phyloP scores from a whole-genome alignment of 1,140 invertebrate species.

The Solenopsis fugax region DNA sequence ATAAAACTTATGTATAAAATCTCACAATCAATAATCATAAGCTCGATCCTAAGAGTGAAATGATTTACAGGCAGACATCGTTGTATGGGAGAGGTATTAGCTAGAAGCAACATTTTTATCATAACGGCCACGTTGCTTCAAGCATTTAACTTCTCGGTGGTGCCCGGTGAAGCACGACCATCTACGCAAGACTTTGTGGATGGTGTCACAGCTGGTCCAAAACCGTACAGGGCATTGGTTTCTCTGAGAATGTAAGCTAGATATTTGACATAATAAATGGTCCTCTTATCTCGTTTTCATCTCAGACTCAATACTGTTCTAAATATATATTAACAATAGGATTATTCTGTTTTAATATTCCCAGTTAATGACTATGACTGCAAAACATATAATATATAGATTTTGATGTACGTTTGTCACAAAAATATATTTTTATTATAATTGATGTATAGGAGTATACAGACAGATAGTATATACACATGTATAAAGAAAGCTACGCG shows the following conservation, averaged over 20 bases:
- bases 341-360: conserved; percentile 1
- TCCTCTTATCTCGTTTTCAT: neutral
- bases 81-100: conserved; percentile 95
- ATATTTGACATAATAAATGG: neutral
- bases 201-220: conserved; percentile 91
- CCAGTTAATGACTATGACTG: neutral
- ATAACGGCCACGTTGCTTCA: conserved; percentile 93
- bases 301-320: neutral
- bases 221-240: conserved; percentile 90
- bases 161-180: conserved; percentile 89
- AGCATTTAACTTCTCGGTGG: conserved; percentile 90
- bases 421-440: conserved; percentile 71
- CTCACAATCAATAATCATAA: conserved; percentile 5
- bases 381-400: neutral
- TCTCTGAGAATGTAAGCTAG: conserved; percentile 84
- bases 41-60: neutral
- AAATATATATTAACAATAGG: conserved; percentile 5
- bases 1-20: neutral
- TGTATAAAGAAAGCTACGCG: conserved; percentile 65
- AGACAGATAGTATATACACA: conserved; percentile 41
- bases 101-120: conserved; percentile 94
- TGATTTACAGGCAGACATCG: conserved; percentile 89
- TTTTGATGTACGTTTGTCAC: conserved; percentile 41
- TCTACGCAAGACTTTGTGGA: conserved; percentile 89
- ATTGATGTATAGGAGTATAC: conserved; percentile 63